phyloP scores from a whole-genome alignment of 2,113 vertebrate genomes.

The Epinephelus fuscoguttatus region DNA sequence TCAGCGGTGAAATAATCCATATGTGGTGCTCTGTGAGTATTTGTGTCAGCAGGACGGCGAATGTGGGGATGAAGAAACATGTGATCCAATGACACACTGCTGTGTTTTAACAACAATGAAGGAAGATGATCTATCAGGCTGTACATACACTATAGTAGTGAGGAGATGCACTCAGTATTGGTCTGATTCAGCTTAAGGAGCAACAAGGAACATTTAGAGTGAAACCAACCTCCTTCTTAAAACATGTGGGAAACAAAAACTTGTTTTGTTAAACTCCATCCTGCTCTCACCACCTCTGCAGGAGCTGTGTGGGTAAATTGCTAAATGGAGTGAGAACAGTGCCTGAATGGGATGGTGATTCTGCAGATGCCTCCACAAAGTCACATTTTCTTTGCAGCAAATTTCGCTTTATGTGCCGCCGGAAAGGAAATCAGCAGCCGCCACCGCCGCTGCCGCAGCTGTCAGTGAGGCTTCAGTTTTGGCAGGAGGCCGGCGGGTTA shows the following conservation, averaged over 20 bases:
- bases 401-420: conserved; percentile 12
- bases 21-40: too few species aligned
- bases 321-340: conserved; percentile 5
- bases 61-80: too few species aligned
- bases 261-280: background rate
- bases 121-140: too few species aligned
- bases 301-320: background rate
- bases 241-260: background rate
- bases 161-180: background rate
- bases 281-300: conserved; percentile 7
- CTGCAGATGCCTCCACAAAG: conserved; percentile 50
- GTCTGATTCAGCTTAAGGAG: too few species aligned
- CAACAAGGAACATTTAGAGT: background rate
- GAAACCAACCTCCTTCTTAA: too few species aligned
- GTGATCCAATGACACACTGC: too few species aligned
- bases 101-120: too few species aligned
- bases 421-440: conserved; percentile 39
- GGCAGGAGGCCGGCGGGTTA: conserved; percentile 62
- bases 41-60: too few species aligned
- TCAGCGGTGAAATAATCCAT: too few species aligned
- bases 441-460: conserved; percentile 39
- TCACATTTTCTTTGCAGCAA: conserved; percentile 34
- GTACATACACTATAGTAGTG: too few species aligned
- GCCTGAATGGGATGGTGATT: conserved; percentile 18
- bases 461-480: conserved; percentile 38